Percentiles rank a stretch among this genome's conserved stretches.
Evolutionary conservation across 2,888 invertebrate species (phyloP).

Genomic region (Aphodius sticticus): DNA sequence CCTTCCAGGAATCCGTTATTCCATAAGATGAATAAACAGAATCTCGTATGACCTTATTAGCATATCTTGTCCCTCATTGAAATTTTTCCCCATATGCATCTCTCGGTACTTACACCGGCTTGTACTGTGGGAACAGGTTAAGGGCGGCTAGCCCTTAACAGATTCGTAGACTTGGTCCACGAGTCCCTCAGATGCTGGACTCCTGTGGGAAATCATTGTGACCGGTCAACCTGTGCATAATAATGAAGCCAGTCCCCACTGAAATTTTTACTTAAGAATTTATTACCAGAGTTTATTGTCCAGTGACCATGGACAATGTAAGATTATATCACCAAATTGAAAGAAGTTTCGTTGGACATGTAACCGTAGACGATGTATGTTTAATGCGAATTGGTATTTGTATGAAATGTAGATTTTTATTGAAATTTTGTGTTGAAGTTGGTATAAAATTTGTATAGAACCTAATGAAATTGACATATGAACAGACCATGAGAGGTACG

Average conservation of each 20-base stretch:
- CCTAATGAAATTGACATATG: neutral
- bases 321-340: neutral
- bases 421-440: neutral
- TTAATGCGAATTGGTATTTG: neutral
- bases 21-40: neutral
- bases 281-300: neutral
- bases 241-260: conserved; percentile 17
- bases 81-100: neutral
- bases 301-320: neutral
- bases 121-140: conserved; percentile 16
- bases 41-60: conserved; percentile 14
- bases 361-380: neutral
- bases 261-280: conserved; percentile 10
- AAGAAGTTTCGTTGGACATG: neutral
- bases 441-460: neutral
- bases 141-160: conserved; percentile 39
- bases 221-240: conserved; percentile 33
- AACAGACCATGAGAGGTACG: too few relatives aligned
- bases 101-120: conserved; percentile 13
- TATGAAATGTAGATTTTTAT: neutral
- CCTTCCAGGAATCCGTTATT: neutral
- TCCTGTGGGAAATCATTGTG: conserved; percentile 56
- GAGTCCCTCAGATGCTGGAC: conserved; percentile 33
- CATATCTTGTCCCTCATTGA: conserved; percentile 25
- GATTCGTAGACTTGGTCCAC: conserved; percentile 54